These are phyloP conservation scores for Umimayanthus chanpuru DNA, from an alignment of 92 coral and sea anemone genomes.

Conservation along the genomic window DNA sequence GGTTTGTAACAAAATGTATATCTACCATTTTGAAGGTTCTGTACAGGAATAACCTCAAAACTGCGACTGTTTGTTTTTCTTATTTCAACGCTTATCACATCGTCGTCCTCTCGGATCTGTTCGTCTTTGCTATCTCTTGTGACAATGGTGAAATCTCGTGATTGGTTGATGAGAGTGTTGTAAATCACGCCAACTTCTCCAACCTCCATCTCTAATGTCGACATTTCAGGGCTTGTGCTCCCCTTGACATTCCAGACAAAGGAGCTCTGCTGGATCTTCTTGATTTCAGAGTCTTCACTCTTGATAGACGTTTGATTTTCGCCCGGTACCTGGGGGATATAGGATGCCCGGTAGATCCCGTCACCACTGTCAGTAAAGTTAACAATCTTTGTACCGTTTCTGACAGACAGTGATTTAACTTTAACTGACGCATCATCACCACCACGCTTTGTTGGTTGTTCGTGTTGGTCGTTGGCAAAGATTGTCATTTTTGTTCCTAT, in stretches of 20 bases:
- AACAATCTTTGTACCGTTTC: background rate
- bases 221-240: background rate
- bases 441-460: background rate
- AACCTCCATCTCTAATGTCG: background rate
- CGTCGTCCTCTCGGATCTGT: background rate
- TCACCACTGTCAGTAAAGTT: background rate
- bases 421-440: background rate
- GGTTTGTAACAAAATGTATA: conserved; percentile 32
- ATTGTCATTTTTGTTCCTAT: background rate
- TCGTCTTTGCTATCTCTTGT: background rate
- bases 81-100: background rate
- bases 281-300: background rate
- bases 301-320: background rate
- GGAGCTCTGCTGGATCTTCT: background rate
- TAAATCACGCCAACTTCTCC: background rate
- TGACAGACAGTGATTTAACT: background rate
- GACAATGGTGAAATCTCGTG: conserved; percentile 40
- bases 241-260: background rate
- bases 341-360: background rate
- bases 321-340: background rate
- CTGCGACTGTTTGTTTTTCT: background rate
- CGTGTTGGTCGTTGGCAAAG: background rate
- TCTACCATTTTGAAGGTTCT: background rate
- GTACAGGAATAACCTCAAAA: conserved; percentile 6
- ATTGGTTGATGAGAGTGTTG: background rate